Percentiles rank a stretch among this genome's conserved stretches.
Conservation (phyloP, 2,888 invertebrate genomes). For the Calliphora vomitoria region DNA sequence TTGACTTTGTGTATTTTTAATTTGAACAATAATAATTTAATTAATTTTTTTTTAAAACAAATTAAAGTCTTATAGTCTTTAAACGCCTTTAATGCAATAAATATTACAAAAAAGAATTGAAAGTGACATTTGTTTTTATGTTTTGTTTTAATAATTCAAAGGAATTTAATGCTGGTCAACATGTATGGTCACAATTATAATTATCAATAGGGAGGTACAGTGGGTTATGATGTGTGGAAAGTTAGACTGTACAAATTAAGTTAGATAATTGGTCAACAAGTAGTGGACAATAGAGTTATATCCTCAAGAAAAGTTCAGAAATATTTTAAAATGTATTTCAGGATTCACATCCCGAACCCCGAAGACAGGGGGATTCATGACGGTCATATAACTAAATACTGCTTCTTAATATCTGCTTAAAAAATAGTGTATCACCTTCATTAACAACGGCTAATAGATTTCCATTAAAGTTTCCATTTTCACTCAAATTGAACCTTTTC, state of each 20-base stretch:
- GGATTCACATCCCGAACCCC: too few species aligned
- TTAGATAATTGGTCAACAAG: background rate
- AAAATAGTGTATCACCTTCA: too few species aligned
- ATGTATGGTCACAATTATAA: slow-evolving; percentile 1
- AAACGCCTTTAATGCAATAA: slow-evolving; percentile 52
- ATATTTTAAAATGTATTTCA: too few species aligned
- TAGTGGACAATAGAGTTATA: too few species aligned
- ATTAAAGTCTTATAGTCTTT: slow-evolving; percentile 43
- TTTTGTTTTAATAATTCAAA: slow-evolving; percentile 11
- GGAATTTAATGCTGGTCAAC: slow-evolving; percentile 48
- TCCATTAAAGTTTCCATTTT: too few species aligned
- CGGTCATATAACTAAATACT: too few species aligned
- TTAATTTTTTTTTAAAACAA: slow-evolving; percentile 55
- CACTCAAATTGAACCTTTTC: too few species aligned
- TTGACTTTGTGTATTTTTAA: slow-evolving; percentile 35
- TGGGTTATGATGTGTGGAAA: background rate
- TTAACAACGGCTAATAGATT: too few species aligned
- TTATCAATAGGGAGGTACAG: slow-evolving; percentile 6
- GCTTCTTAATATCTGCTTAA: too few species aligned
- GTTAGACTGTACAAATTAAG: too few species aligned
- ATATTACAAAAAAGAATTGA: slow-evolving; percentile 38
- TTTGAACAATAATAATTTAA: slow-evolving; percentile 61
- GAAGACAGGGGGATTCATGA: too few species aligned
- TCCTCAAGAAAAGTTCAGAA: too few species aligned
- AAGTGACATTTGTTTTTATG: slow-evolving; percentile 27